A percentile compares a stretch with the other conserved stretches of the same genome.
Evolutionary conservation across 2,797 vertebrate species (phyloP).

Genomic region (Leptatherina wallacei): DNA sequence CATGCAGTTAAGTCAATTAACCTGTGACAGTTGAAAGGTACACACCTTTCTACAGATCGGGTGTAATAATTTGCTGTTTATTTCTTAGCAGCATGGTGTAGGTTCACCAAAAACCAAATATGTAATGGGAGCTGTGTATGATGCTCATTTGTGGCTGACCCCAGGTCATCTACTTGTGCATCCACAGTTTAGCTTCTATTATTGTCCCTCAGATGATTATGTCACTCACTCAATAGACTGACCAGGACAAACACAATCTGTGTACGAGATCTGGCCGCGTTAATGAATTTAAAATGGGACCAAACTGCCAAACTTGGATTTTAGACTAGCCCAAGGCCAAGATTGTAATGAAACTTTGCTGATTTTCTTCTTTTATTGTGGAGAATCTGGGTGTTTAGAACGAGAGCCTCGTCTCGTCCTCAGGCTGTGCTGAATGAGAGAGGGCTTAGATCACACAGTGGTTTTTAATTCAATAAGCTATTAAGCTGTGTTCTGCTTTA

Average conservation of each 20-base stretch:
- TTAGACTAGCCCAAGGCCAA: not conserved
- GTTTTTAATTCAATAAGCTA: not conserved
- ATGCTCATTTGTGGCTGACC: not conserved
- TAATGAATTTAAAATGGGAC: not conserved
- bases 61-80: not conserved
- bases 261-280: too few relatives aligned
- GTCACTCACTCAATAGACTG: conserved; percentile 39
- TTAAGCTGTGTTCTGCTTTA: not conserved
- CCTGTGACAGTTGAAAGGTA: not conserved
- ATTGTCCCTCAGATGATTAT: conserved; percentile 17
- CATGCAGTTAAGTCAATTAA: not conserved
- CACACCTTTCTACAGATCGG: not conserved
- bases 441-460: not conserved
- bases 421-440: not conserved
- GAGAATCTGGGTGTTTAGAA: not conserved
- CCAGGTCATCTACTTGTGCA: not conserved
- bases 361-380: not conserved
- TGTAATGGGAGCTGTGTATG: not conserved
- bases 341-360: not conserved
- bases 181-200: conserved; percentile 21
- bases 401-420: not conserved
- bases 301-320: not conserved
- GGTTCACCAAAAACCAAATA: not conserved
- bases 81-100: not conserved
- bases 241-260: not conserved